These are phyloP conservation scores for Pomatostomus ruficeps DNA, from an alignment of 2,113 vertebrate genomes.

Conservation along the genomic window DNA sequence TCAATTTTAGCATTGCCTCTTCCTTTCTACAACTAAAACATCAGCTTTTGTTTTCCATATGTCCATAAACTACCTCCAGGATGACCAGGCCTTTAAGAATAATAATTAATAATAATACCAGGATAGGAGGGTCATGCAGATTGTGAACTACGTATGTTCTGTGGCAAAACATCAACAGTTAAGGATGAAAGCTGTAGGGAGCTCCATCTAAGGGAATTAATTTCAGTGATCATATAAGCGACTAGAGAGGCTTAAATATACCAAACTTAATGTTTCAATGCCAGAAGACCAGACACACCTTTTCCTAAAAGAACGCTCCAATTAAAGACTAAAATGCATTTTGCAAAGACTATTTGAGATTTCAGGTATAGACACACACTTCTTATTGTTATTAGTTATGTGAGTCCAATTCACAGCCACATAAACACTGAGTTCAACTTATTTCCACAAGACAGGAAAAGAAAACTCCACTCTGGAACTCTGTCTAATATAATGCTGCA, in stretches of 20 bases:
- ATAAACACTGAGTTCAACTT: background rate
- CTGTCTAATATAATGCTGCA: background rate
- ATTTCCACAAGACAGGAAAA: background rate
- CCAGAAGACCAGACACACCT: background rate
- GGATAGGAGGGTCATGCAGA: background rate
- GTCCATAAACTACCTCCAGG: background rate
- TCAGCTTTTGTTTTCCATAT: background rate
- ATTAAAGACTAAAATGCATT: background rate
- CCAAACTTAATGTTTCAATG: background rate
- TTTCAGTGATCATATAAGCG: background rate
- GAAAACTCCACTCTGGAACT: background rate
- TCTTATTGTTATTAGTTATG: background rate
- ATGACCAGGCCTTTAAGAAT: background rate
- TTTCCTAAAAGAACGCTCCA: background rate
- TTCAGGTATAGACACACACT: background rate
- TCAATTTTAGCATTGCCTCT: background rate
- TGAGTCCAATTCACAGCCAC: background rate
- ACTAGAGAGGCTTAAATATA: background rate
- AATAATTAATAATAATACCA: background rate
- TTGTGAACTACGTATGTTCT: background rate
- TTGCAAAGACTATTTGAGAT: background rate
- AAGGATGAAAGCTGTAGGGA: background rate
- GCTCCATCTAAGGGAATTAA: background rate
- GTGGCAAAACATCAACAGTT: background rate
- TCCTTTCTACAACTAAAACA: background rate